phyloP scores from a whole-genome alignment of 2,113 vertebrate genomes.

The Emydocephalus ijimae region DNA sequence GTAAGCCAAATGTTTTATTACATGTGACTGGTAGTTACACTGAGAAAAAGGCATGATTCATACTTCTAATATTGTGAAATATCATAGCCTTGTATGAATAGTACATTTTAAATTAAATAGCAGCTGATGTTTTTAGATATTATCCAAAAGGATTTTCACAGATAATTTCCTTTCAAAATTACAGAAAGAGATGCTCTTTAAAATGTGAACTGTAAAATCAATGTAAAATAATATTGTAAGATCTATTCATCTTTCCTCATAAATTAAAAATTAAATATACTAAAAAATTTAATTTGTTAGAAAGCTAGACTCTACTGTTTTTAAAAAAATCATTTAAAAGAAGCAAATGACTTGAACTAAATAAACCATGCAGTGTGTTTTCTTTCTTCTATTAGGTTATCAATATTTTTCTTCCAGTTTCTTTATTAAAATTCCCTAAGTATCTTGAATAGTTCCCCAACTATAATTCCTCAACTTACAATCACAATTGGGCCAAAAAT shows the following conservation, averaged over 20 bases:
- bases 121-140: not conserved
- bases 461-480: not conserved
- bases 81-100: not conserved
- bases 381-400: slow-evolving; percentile 14
- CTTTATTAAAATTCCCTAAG: slow-evolving; percentile 21
- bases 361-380: not conserved
- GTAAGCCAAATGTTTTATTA: not conserved
- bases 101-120: not conserved
- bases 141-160: not conserved
- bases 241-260: not conserved
- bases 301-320: not conserved
- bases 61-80: not conserved
- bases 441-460: slow-evolving; percentile 28
- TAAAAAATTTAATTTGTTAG: not conserved
- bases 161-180: not conserved
- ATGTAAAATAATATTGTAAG: not conserved
- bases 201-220: not conserved
- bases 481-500: no score
- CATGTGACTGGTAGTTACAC: not conserved
- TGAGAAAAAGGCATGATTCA: not conserved
- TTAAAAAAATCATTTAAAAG: not conserved
- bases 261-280: not conserved
- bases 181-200: not conserved
- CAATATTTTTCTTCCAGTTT: slow-evolving; percentile 34
- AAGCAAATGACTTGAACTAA: not conserved